Percentiles rank a stretch among this genome's conserved stretches.
These are phyloP conservation scores for Babylonia areolata DNA, from an alignment of 1,140 invertebrate species.

Conservation along the genomic window DNA sequence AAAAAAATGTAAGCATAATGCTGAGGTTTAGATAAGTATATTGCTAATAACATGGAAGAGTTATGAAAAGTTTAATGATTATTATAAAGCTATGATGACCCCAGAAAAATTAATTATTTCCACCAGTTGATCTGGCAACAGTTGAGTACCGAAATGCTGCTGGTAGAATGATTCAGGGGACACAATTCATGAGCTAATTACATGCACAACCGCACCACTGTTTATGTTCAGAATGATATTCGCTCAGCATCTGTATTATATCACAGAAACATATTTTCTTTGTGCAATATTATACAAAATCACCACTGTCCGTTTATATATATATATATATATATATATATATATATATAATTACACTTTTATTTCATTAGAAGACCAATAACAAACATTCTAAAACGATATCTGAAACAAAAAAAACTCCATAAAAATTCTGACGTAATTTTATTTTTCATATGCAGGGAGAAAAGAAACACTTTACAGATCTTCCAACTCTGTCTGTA, in stretches of 20 bases:
- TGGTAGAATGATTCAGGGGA: neutral
- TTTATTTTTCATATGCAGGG: neutral
- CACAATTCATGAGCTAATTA: neutral
- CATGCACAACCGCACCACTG: no score
- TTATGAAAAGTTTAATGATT: neutral
- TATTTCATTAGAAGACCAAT: neutral
- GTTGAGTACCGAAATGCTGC: neutral
- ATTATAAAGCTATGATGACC: neutral
- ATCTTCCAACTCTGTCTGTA: no score
- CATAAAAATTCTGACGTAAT: neutral
- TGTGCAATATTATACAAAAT: no score
- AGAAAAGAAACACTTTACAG: no score
- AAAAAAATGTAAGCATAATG: neutral
- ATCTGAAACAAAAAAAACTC: no score
- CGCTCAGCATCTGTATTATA: neutral
- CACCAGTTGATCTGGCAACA: neutral
- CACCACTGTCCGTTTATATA: neutral
- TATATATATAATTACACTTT: neutral
- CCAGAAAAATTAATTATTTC: neutral
- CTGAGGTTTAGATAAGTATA: neutral
- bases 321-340: neutral
- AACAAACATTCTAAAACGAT: neutral
- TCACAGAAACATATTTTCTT: slow-evolving; percentile 4
- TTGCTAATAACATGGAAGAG: neutral
- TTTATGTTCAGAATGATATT: no score